Base-by-base conservation (phyloP, 2,888 invertebrate species). In the Globia sparganii region DNA sequence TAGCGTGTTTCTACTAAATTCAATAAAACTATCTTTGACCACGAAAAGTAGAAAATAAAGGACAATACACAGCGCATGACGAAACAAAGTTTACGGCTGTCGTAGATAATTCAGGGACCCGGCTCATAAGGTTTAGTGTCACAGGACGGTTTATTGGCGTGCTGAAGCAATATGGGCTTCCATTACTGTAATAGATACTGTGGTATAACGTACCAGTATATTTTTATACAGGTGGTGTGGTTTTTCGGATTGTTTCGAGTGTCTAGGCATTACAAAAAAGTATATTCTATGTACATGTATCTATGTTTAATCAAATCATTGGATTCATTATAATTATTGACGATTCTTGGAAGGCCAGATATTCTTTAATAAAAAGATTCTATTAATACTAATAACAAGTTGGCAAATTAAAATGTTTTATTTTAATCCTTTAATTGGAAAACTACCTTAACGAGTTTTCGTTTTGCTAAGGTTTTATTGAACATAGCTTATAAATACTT, bases 41-140 rank as follows among this genome's bases (percentile, higher is more conserved):
- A 84, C 77, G 79, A 83, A 86, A 83, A 84, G 75, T 82, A 82
- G 79, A 73, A 80, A 87, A 84, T 86, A 87, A 86, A 84, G 81
- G 83, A 86, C 84, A 86, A 83, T 86, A 84, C 82, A 73, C 80
- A 75, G 77, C 79, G 84, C 81, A 88, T 87, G 90, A 89, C 87
- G 88, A 88, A 90, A 89, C 86, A 87, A 86, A 86, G 84, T 87
- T 88, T 90, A 90, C 89, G 90, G 87, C 81, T 84, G 85, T 87
- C 89, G 81, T 90, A 86, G 88, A 89, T 89, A 90, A 90, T 88
- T 90, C 90, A 87, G 87, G 75, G 86, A 85, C 85, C 87, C 83
- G 70, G 70, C 84, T 88, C 87, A 85, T 88, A 85, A 86, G 87
- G 86, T 88, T 89, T 89, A 89, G 79, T 85, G 87, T 80, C 84